phyloP scores from a whole-genome alignment of 2,797 vertebrate species.

The Ctenochaetus hawaiiensis region DNA sequence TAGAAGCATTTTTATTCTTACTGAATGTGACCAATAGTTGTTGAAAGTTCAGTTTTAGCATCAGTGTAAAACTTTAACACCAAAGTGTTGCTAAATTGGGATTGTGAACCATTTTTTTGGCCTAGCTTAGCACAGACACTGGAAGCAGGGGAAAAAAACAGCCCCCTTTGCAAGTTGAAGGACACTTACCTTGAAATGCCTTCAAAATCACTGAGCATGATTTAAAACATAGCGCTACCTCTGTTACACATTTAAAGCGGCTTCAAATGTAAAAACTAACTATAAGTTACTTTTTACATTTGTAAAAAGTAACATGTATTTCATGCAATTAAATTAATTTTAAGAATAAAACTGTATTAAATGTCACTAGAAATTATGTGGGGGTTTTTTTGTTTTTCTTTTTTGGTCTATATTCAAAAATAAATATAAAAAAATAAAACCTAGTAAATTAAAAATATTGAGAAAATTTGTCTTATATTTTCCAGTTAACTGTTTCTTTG shows the following conservation, averaged over 20 bases:
- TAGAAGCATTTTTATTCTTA: slow-evolving; percentile 11
- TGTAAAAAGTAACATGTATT: too few relatives aligned
- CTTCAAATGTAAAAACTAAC: too few relatives aligned
- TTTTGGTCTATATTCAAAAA: background rate
- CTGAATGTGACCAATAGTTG: slow-evolving; percentile 24
- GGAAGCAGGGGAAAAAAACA: background rate
- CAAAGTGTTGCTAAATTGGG: background rate
- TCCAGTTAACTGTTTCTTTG: background rate
- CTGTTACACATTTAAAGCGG: background rate
- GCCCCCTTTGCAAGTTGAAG: background rate
- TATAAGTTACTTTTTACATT: too few relatives aligned
- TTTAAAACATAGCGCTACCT: background rate
- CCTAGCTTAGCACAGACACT: background rate
- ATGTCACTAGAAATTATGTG: background rate
- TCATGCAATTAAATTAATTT: too few relatives aligned
- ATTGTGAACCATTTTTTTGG: background rate
- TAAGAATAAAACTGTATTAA: background rate
- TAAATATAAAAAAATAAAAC: background rate
- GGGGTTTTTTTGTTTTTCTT: too few relatives aligned
- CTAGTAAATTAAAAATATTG: background rate
- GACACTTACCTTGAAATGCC: background rate
- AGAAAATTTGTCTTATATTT: background rate
- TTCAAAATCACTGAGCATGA: background rate
- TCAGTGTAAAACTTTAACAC: background rate
- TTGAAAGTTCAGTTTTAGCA: background rate